These are phyloP conservation scores for Pteria penguin DNA, from an alignment of 2,888 invertebrate genomes.

Conservation along the genomic window DNA sequence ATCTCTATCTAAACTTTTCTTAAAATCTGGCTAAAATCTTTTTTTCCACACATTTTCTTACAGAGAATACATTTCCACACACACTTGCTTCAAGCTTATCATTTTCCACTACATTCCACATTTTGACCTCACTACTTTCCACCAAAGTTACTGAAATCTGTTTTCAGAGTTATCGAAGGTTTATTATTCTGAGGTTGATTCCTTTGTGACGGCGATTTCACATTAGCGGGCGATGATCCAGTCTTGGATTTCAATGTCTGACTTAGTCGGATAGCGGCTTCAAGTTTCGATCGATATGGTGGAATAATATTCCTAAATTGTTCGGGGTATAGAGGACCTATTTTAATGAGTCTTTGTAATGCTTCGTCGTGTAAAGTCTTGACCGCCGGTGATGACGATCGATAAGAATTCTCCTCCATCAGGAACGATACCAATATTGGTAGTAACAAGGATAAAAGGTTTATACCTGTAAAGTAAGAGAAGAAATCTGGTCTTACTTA, in stretches of 20 bases:
- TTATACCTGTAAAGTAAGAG: slow-evolving; percentile 87
- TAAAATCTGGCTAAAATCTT: too few species aligned
- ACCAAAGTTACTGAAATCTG: slow-evolving; percentile 94
- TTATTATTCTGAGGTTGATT: slow-evolving; percentile 45
- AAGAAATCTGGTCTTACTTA: too few species aligned
- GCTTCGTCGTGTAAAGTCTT: slow-evolving; percentile 90
- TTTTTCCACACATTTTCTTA: too few species aligned
- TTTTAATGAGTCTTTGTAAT: slow-evolving; percentile 92
- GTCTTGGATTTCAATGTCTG: slow-evolving; percentile 81
- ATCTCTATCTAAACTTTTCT: too few species aligned
- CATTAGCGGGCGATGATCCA: slow-evolving; percentile 54
- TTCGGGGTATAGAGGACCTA: slow-evolving; percentile 95
- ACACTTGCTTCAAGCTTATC: too few species aligned
- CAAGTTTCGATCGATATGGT: slow-evolving; percentile 90
- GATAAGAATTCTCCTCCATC: slow-evolving; percentile 82
- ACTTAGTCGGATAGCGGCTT: slow-evolving; percentile 90
- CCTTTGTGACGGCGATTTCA: slow-evolving; percentile 41
- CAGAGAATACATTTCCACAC: too few species aligned
- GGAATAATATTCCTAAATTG: slow-evolving; percentile 95
- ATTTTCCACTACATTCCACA: too few species aligned
- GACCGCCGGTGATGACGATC: slow-evolving; percentile 71
- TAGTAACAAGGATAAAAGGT: slow-evolving; percentile 92
- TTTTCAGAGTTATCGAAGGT: slow-evolving; percentile 79
- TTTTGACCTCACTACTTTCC: too few species aligned
- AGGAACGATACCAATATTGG: slow-evolving; percentile 94